Conservation (phyloP, 2,113 vertebrate species). For the Cyprinodon variegatus region DNA sequence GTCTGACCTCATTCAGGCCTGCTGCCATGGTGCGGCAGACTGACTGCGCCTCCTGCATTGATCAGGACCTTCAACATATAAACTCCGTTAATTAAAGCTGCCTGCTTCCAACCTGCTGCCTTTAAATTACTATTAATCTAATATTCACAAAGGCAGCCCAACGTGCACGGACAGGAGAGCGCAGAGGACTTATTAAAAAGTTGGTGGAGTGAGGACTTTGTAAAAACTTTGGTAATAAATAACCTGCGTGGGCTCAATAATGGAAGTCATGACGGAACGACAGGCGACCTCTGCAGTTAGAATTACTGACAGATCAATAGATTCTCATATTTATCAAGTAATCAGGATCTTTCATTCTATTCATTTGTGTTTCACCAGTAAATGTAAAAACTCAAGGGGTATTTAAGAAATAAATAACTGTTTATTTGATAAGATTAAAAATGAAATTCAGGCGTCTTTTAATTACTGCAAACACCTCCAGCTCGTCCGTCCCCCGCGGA, state of each 20-base stretch:
- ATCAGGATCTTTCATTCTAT: neutral
- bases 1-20: constrained; percentile 3
- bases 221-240: constrained; percentile 38
- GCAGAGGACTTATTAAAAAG: constrained; percentile 57
- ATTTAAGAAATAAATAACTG: neutral
- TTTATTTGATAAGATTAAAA: neutral
- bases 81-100: constrained; percentile 58
- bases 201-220: constrained; percentile 44
- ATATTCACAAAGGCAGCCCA: constrained; percentile 65
- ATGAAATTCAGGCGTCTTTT: neutral
- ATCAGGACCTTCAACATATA: constrained; percentile 44
- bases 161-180: constrained; percentile 29
- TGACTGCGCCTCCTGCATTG: constrained; percentile 36
- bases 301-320: neutral
- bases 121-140: constrained; percentile 60
- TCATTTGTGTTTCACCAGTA: neutral
- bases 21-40: constrained; percentile 24
- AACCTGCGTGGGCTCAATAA: constrained; percentile 4
- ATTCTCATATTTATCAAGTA: constrained; percentile 11
- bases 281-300: constrained; percentile 16
- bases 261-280: neutral
- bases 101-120: constrained; percentile 45
- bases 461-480: neutral
- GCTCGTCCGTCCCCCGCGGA: neutral
- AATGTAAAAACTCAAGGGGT: neutral